These are phyloP conservation scores for Clupea harengus DNA, from an alignment of 2,113 vertebrate species.

Conservation along the genomic window DNA sequence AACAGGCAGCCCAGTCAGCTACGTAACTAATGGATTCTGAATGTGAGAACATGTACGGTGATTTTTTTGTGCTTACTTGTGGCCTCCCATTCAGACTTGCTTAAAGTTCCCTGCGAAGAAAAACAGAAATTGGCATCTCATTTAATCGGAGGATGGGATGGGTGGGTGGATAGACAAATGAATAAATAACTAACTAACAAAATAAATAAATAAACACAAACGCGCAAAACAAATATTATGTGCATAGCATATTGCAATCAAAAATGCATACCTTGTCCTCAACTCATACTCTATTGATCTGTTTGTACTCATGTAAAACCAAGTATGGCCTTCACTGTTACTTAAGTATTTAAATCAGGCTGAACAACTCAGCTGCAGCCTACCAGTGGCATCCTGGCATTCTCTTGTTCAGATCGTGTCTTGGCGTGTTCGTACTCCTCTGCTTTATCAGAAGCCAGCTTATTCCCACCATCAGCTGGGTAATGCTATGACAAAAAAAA, in stretches of 20 bases:
- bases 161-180: not conserved
- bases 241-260: too few species aligned
- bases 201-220: not conserved
- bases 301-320: not conserved
- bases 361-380: not conserved
- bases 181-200: too few species aligned
- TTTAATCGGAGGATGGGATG: not conserved
- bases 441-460: conserved; percentile 32
- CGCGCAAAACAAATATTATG: not conserved
- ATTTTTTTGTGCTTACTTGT: conserved; percentile 78
- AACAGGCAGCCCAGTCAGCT: not conserved
- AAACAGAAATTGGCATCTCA: conserved; percentile 27
- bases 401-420: conserved; percentile 43
- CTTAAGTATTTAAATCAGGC: too few species aligned
- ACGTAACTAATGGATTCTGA: not conserved
- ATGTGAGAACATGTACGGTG: not conserved
- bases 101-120: conserved; percentile 84
- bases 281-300: too few species aligned
- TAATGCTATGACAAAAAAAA: conserved; percentile 41
- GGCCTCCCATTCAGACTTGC: conserved; percentile 95
- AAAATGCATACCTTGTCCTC: too few species aligned
- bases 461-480: conserved; percentile 38
- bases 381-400: conserved; percentile 60
- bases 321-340: not conserved
- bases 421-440: conserved; percentile 64